phyloP scores from a whole-genome alignment of 2,888 invertebrate genomes.

The Arrhopalites spinosus region DNA sequence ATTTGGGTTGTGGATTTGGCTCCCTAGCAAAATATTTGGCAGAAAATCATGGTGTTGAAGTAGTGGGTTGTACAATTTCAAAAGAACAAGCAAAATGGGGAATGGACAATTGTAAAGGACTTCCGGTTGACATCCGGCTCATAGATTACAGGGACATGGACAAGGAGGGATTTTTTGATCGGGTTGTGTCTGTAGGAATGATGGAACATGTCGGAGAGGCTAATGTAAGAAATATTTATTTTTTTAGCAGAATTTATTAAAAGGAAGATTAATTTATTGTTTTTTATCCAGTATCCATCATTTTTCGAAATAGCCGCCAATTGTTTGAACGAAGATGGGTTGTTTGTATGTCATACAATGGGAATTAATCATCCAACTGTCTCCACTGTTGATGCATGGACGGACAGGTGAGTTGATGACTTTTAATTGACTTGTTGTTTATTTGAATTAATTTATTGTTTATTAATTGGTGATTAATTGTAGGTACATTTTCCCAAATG shows the following conservation, averaged over 20 bases:
- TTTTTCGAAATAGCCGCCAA: slow-evolving; percentile 42
- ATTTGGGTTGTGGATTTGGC: too few species aligned
- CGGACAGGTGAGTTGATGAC: too few species aligned
- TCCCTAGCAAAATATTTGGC: slow-evolving; percentile 28
- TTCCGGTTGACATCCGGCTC: slow-evolving; percentile 15
- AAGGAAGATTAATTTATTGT: too few species aligned
- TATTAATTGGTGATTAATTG: slow-evolving; percentile 16
- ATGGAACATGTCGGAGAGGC: slow-evolving; percentile 46
- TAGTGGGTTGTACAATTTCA: slow-evolving; percentile 27
- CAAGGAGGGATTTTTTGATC: slow-evolving; percentile 40
- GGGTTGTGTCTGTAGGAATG: slow-evolving; percentile 53
- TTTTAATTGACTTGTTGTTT: too few species aligned
- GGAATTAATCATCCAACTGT: slow-evolving; percentile 31
- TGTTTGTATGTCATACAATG: slow-evolving; percentile 47
- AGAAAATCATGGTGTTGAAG: slow-evolving; percentile 12
- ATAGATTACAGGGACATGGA: slow-evolving; percentile 17
- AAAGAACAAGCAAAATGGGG: slow-evolving; percentile 20
- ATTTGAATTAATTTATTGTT: too few species aligned
- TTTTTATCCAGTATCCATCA: too few species aligned
- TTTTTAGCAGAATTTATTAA: too few species aligned
- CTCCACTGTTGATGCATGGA: slow-evolving; percentile 40
- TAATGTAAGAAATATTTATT: slow-evolving; percentile 45
- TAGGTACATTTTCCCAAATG: slow-evolving; percentile 53
- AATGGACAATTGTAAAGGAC: neutral
- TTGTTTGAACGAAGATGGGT: slow-evolving; percentile 45